Evolutionary conservation across 2,888 invertebrate genomes (phyloP).

Genomic region (Thymelicus lineola): DNA sequence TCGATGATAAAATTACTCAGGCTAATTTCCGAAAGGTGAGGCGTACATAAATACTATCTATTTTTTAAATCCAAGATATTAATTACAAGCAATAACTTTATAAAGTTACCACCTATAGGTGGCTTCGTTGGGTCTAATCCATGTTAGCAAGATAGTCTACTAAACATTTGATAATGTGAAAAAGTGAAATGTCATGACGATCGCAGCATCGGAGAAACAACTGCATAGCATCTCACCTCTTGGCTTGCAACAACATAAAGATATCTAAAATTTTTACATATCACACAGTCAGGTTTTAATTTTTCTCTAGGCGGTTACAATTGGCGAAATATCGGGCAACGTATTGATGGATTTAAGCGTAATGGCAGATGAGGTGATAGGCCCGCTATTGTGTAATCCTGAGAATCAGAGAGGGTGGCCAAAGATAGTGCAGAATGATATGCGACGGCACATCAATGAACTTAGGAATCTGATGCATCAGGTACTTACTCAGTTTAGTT

Average conservation of each 20-base stretch:
- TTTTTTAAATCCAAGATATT: too few species aligned
- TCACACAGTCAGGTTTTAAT: too few species aligned
- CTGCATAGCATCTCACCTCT: too few species aligned
- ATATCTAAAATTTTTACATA: too few species aligned
- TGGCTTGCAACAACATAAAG: too few species aligned
- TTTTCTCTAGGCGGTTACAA: constrained; percentile 76
- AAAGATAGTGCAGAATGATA: constrained; percentile 88
- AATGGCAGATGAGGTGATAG: constrained; percentile 89
- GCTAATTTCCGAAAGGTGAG: constrained; percentile 79
- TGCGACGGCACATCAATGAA: constrained; percentile 88
- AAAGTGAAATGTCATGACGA: too few species aligned
- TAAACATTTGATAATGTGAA: too few species aligned
- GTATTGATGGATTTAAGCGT: constrained; percentile 89
- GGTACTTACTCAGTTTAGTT: constrained; percentile 60
- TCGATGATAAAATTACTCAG: constrained; percentile 85
- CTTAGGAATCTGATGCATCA: constrained; percentile 89
- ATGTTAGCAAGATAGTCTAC: too few species aligned
- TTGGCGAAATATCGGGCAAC: constrained; percentile 90
- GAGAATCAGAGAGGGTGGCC: constrained; percentile 91
- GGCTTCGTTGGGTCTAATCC: too few species aligned
- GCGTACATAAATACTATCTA: neutral
- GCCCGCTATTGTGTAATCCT: constrained; percentile 89
- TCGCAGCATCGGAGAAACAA: too few species aligned
- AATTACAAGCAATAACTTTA: too few species aligned
- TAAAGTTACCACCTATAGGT: too few species aligned